Conservation (phyloP, 2,797 vertebrate species). For the Phaenicophaeus curvirostris region DNA sequence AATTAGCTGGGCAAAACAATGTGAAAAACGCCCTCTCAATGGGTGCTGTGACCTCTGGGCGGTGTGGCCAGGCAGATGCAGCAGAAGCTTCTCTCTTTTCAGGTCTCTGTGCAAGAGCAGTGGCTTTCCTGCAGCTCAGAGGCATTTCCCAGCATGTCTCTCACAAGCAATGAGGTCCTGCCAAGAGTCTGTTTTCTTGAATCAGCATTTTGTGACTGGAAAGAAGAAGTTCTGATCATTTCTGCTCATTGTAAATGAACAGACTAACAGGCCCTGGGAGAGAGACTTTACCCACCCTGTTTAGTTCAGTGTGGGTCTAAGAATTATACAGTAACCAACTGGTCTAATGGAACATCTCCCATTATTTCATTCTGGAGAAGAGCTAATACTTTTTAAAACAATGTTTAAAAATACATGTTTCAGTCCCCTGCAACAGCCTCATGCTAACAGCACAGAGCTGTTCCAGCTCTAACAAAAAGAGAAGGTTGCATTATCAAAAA, state of each 20-base stretch:
- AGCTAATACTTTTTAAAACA: slow-evolving; percentile 1
- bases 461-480: slow-evolving; percentile 37
- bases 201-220: background rate
- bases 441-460: background rate
- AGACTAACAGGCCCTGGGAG: background rate
- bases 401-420: slow-evolving; percentile 41
- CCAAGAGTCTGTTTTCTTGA: background rate
- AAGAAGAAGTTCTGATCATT: fast-evolving
- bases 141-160: background rate
- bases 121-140: background rate
- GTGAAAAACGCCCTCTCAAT: background rate
- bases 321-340: background rate
- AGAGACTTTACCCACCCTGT: background rate
- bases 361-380: background rate
- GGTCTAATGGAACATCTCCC: background rate
- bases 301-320: background rate
- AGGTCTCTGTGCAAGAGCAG: background rate
- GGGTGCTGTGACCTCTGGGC: background rate
- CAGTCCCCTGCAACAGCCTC: background rate
- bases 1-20: background rate
- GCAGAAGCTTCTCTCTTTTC: background rate
- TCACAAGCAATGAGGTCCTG: background rate
- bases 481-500: slow-evolving; percentile 54
- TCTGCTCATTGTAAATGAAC: background rate
- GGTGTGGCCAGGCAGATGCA: background rate